Evolutionary conservation across 2,888 invertebrate species (phyloP).

Genomic region (Spisula subtruncata): DNA sequence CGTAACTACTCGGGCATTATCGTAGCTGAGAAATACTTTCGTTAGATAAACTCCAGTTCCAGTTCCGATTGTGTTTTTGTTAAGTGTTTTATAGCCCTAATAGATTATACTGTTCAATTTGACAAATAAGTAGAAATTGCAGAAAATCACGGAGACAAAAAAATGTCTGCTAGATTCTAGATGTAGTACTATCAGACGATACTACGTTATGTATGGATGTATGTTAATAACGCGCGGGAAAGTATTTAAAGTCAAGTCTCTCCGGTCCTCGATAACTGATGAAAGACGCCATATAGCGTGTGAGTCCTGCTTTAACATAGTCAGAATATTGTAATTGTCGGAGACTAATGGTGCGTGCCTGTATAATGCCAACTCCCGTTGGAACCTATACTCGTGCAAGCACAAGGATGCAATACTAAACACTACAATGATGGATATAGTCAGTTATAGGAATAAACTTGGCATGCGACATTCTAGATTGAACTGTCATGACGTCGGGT

Average conservation of each 20-base stretch:
- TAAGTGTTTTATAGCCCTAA: too few relatives aligned
- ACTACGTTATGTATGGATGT: not conserved
- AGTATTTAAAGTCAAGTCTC: constrained; percentile 22
- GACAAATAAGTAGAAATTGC: not conserved
- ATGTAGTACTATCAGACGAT: not conserved
- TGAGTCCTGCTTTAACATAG: not conserved
- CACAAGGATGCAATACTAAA: not conserved
- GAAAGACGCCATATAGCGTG: not conserved
- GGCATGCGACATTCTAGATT: not conserved
- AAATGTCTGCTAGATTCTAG: not conserved
- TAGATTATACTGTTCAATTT: too few relatives aligned
- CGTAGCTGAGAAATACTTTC: too few relatives aligned
- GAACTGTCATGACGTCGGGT: not conserved
- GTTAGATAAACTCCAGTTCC: too few relatives aligned
- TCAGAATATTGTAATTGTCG: not conserved
- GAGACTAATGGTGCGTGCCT: not conserved
- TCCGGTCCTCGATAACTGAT: constrained; percentile 20
- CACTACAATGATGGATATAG: not conserved
- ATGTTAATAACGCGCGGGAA: constrained; percentile 19
- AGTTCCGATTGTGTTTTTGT: too few relatives aligned
- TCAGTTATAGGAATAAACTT: not conserved
- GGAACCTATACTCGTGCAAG: not conserved
- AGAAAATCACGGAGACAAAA: not conserved
- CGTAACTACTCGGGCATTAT: too few relatives aligned
- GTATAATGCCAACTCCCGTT: not conserved